A percentile compares a stretch with the other conserved stretches of the same genome.
phyloP scores from a whole-genome alignment of 2,888 invertebrate genomes.

The Ophion ellenae region DNA sequence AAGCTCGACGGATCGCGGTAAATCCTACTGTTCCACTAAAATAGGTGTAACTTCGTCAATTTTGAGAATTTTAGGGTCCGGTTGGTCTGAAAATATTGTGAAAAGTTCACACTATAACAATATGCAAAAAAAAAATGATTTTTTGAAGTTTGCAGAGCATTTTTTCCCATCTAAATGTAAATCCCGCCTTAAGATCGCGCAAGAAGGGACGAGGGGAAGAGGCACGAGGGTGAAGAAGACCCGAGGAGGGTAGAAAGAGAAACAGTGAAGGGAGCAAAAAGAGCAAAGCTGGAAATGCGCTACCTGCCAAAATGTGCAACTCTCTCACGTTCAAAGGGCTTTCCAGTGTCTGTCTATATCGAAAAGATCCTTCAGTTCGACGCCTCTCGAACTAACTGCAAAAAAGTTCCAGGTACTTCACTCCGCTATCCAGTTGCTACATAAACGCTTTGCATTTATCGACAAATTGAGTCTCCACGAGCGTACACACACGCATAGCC shows the following conservation, averaged over 20 bases:
- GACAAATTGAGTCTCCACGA: neutral
- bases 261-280: neutral
- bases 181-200: too few relatives aligned
- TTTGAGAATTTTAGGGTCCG: too few relatives aligned
- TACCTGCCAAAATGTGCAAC: constrained; percentile 44
- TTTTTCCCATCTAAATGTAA: too few relatives aligned
- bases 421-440: neutral
- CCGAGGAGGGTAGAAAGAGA: neutral
- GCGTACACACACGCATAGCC: neutral
- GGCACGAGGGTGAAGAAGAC: too few relatives aligned
- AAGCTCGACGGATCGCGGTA: too few relatives aligned
- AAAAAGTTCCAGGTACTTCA: constrained; percentile 27
- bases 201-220: too few relatives aligned
- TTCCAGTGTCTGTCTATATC: constrained; percentile 19
- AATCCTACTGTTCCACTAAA: too few relatives aligned
- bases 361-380: constrained; percentile 22
- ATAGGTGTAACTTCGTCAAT: too few relatives aligned
- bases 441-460: constrained; percentile 5
- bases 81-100: too few relatives aligned
- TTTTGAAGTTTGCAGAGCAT: too few relatives aligned
- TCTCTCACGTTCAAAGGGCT: constrained; percentile 23
- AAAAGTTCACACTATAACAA: too few relatives aligned
- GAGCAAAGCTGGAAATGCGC: neutral
- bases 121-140: too few relatives aligned
- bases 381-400: constrained; percentile 27